Base-by-base conservation (phyloP, 1,140 invertebrate genomes). In the Drosophila melanica region DNA sequence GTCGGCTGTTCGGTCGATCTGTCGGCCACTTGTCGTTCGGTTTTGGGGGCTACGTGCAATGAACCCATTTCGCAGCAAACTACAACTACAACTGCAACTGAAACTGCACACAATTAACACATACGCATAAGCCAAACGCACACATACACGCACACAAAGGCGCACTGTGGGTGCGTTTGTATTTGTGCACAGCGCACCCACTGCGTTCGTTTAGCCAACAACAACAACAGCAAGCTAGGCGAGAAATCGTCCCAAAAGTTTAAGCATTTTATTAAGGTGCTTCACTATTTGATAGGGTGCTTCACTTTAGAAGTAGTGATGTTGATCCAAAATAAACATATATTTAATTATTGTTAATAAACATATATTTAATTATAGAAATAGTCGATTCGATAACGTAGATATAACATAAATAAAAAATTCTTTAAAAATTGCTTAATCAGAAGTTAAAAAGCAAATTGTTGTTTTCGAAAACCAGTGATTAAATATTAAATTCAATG, bases 41-140 rank as follows among this genome's bases (percentile, higher is more conserved):
- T 81, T 85, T 85, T 57, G 73, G 73, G 48, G 73, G 51, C 60
- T 86, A 85, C 81, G 81, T 86, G 81, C 81, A 85, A 81, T 85
- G 81, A 85, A 85, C 81, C 59, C 81, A 72, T 67, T 67, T 72
- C 27, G 30, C 63, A 58, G 14, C 33, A 30, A 58, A 58, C 55
- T 58, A 55, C 77, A 79, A 75, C 70, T 77, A 72, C 68, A 78
- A 73, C 75, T 72, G 54, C 75, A 75, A 33, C 44, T 53, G 70
- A 58, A 79, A 71, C 51, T 71, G 67, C 72, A 81, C 44, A 48
- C 67, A 57, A 47, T n/a, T 50, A 45, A 42, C 70, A 57, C 72
- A 42, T 55, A 58, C 33, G 39, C 39, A 41, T n/a, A 41, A 12
- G 11, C 11, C 37, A 12, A 39, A 47, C 48, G 18, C 54, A 30